Percentiles rank a stretch among this genome's conserved stretches.
phyloP scores from a whole-genome alignment of 2,888 invertebrate species.

The Eupeodes luniger region DNA sequence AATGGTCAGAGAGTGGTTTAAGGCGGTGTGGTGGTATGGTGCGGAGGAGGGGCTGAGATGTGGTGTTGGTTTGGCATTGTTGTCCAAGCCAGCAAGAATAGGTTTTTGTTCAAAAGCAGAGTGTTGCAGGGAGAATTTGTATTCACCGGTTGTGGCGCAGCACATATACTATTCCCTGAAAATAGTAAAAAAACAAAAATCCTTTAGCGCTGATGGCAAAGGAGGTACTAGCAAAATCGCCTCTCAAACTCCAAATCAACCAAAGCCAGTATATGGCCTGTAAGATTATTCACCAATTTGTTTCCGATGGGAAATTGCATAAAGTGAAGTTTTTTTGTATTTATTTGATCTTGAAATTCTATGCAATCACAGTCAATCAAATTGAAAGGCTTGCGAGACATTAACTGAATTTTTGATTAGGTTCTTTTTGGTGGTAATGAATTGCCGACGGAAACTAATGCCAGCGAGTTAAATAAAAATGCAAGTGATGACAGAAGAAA shows the following conservation, averaged over 20 bases:
- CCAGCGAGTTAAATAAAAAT: not conserved
- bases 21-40: not conserved
- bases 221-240: slow-evolving; percentile 15
- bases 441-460: slow-evolving; percentile 52
- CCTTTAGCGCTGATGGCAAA: not conserved
- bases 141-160: slow-evolving; percentile 47
- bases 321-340: slow-evolving; percentile 26
- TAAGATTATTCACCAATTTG: slow-evolving; percentile 55
- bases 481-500: slow-evolving; percentile 1
- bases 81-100: not conserved
- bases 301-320: slow-evolving; percentile 56
- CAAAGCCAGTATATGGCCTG: slow-evolving; percentile 38
- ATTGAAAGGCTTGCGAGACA: slow-evolving; percentile 55
- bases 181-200: slow-evolving; percentile 34
- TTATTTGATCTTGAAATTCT: slow-evolving; percentile 74
- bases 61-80: not conserved
- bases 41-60: no score
- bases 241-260: not conserved
- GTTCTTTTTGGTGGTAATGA: slow-evolving; percentile 54
- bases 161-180: slow-evolving; percentile 50
- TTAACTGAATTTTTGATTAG: slow-evolving; percentile 70
- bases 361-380: slow-evolving; percentile 74
- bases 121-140: slow-evolving; percentile 51
- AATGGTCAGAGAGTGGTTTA: slow-evolving; percentile 29
- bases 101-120: slow-evolving; percentile 6